Evolutionary conservation across 1,140 invertebrate species (phyloP).

Genomic region (Brachionus angularis): DNA sequence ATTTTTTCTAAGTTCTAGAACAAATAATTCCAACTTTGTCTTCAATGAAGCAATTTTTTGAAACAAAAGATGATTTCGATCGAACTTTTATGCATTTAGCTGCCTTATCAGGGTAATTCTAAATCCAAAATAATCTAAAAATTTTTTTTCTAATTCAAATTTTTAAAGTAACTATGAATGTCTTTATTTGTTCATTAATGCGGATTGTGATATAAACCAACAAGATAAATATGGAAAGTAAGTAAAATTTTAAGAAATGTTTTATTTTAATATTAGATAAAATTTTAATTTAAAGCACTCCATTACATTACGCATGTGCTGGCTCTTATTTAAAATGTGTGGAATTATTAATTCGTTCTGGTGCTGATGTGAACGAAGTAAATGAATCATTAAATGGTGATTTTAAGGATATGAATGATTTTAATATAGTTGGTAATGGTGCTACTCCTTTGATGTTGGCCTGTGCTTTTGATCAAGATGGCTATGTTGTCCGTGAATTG

Average conservation of each 20-base stretch:
- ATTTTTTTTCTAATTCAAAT: constrained; percentile 43
- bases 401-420: neutral
- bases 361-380: constrained; percentile 36
- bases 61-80: constrained; percentile 60
- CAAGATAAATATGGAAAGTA: constrained; percentile 42
- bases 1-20: constrained; percentile 21
- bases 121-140: neutral
- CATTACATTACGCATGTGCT: constrained; percentile 18
- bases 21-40: constrained; percentile 13
- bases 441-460: constrained; percentile 24
- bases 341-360: constrained; percentile 14
- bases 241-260: neutral
- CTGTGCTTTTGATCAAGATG: constrained; percentile 40
- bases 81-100: constrained; percentile 63
- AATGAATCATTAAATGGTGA: constrained; percentile 3
- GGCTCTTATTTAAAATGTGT: constrained; percentile 40
- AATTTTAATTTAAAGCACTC: constrained; percentile 2
- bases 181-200: constrained; percentile 49
- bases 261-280: neutral
- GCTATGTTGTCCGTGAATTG: constrained; percentile 30
- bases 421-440: neutral
- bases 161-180: constrained; percentile 63
- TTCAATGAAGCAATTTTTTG: constrained; percentile 47
- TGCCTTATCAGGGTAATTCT: constrained; percentile 61
- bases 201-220: constrained; percentile 23